Conservation (phyloP, 2,888 invertebrate genomes). For the Synergus umbraculus region DNA sequence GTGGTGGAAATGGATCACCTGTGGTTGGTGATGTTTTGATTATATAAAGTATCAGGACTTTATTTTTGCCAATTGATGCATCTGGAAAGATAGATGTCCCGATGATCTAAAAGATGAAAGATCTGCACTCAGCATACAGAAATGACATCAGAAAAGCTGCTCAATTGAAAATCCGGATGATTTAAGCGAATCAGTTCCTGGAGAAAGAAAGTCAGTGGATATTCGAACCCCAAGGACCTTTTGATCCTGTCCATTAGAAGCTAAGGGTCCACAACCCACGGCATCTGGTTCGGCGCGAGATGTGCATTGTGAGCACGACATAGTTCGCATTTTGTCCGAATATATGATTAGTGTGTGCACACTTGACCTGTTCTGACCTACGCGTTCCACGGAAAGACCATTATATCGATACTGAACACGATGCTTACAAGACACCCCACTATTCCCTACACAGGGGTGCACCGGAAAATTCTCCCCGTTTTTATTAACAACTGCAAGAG, state of each 20-base stretch:
- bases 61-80: too few relatives aligned
- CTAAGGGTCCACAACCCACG: conserved; percentile 41
- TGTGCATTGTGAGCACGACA: conserved; percentile 59
- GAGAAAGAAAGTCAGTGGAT: conserved; percentile 24
- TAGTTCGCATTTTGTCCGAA: conserved; percentile 68
- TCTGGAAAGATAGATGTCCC: too few relatives aligned
- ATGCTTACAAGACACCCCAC: conserved; percentile 60
- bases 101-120: not conserved
- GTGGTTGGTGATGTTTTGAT: conserved; percentile 3
- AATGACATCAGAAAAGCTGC: not conserved
- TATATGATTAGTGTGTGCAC: conserved; percentile 72
- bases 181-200: not conserved
- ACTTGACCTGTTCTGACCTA: conserved; percentile 73
- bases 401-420: conserved; percentile 70
- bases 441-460: conserved; percentile 56
- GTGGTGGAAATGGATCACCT: not conserved
- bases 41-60: not conserved
- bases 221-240: conserved; percentile 37
- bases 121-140: not conserved
- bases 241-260: conserved; percentile 36
- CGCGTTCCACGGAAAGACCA: conserved; percentile 63
- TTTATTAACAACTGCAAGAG: conserved; percentile 21
- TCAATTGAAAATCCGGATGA: not conserved
- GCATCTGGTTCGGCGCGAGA: conserved; percentile 51
- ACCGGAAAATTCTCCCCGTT: conserved; percentile 41